These are phyloP conservation scores for Phasia obesa DNA, from an alignment of 2,888 invertebrate species.

Conservation along the genomic window DNA sequence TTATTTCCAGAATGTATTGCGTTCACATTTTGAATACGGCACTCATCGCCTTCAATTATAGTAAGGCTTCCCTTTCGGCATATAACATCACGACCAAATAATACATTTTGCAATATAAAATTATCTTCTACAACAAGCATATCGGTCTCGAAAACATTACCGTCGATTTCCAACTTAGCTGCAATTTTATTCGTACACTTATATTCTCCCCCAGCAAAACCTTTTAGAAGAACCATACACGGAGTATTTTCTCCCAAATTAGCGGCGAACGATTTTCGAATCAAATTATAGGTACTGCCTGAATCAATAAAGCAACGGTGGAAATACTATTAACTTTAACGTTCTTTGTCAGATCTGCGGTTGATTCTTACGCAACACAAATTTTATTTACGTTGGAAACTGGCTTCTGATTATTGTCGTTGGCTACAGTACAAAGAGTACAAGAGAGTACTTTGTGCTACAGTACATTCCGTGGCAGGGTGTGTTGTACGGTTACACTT, in stretches of 20 bases:
- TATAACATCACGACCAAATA: slow-evolving; percentile 29
- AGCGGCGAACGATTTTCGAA: slow-evolving; percentile 17
- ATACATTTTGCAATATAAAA: slow-evolving; percentile 1
- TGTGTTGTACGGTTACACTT: slow-evolving; percentile 21
- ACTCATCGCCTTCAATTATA: slow-evolving; percentile 51
- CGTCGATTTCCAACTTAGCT: slow-evolving; percentile 44
- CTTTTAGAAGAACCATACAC: slow-evolving; percentile 21
- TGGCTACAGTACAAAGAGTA: too few relatives aligned
- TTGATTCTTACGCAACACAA: not conserved
- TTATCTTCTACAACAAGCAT: slow-evolving; percentile 20
- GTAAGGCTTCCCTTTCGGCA: slow-evolving; percentile 53
- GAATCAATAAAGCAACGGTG: slow-evolving; percentile 37
- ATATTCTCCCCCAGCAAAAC: slow-evolving; percentile 44
- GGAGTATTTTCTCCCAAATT: not conserved
- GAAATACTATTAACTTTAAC: not conserved
- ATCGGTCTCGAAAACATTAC: slow-evolving; percentile 28
- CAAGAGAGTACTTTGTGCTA: too few relatives aligned
- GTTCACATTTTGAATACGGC: slow-evolving; percentile 44
- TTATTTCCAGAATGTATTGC: not conserved
- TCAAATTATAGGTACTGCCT: slow-evolving; percentile 23
- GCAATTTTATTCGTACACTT: slow-evolving; percentile 47
- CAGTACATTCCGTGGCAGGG: not conserved
- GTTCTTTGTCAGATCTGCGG: slow-evolving; percentile 11
- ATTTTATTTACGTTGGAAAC: slow-evolving; percentile 39
- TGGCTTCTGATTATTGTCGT: too few relatives aligned